Percentiles rank a stretch among this genome's conserved stretches.
These are phyloP conservation scores for Tachypleus tridentatus DNA, from an alignment of 1,140 invertebrate genomes.

Conservation along the genomic window DNA sequence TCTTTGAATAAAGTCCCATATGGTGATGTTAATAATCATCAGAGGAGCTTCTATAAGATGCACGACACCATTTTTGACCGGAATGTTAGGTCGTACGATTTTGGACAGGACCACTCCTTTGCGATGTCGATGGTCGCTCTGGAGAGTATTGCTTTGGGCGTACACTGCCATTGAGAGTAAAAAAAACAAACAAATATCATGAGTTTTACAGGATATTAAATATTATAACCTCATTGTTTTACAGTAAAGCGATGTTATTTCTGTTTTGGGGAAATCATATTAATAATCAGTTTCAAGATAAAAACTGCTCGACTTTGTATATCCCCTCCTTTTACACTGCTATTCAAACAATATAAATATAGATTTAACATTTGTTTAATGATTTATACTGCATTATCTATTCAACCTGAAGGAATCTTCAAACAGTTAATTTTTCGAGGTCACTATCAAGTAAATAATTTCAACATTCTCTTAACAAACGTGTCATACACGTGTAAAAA, in stretches of 20 bases:
- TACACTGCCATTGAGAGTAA: conserved; percentile 47
- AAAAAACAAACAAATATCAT: conserved; percentile 5
- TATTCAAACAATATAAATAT: no score
- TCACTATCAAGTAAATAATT: no score
- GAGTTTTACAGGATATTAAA: not conserved
- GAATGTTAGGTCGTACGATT: conserved; percentile 81
- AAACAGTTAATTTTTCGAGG: no score
- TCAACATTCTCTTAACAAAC: no score
- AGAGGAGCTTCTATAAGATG: conserved; percentile 80
- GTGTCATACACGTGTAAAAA: no score
- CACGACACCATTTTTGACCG: conserved; percentile 79
- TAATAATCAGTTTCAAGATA: conserved; percentile 8
- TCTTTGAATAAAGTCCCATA: conserved; percentile 69
- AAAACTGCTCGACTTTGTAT: conserved; percentile 1
- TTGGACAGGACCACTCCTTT: conserved; percentile 70
- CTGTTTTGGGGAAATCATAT: not conserved
- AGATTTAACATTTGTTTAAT: no score
- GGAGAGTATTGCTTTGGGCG: conserved; percentile 70
- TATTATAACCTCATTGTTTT: not conserved
- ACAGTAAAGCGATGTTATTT: not conserved
- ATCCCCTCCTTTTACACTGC: no score
- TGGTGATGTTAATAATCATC: conserved; percentile 73
- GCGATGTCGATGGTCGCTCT: conserved; percentile 58
- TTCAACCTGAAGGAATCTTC: no score
- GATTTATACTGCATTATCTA: no score